Base-by-base conservation (phyloP, 2,888 invertebrate genomes). In the Clanis bilineata region DNA sequence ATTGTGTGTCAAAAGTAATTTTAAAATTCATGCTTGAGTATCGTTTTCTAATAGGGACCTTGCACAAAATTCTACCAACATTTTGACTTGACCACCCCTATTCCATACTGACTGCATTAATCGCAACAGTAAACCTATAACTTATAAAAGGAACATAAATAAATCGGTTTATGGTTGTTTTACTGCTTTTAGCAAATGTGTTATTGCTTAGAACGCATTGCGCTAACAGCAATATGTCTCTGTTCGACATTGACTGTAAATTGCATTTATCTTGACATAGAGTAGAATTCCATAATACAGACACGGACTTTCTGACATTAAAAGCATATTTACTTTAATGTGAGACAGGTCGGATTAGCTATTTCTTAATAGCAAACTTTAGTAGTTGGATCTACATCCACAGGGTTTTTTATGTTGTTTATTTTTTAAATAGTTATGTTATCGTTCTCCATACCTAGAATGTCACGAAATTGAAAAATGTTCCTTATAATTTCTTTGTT, bases 81-180 rank as follows among this genome's bases (percentile, higher is more conserved):
- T 7, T 32, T n/a, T 51, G 18, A 51, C 25, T 45, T 25, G 23
- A 25, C 23, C n/a, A 9, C 18, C 18, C 3, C 18, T 28, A 51
- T 51, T 51, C 72, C 77, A 79, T 77, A 74, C 73, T 74, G 73
- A 74, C 76, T 79, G 77, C 80, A 82, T 83, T 84, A 83, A 84
- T 83, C 79, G 78, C 71, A 73, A 79, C 81, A 83, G 80, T 85
- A 84, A 85, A 85, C 79, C 83, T 80, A 82, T 83, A 85, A 80
- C 80, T 82, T 84, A 82, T 85, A 83, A 85, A 85, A 84, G 73
- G 82, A 82, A 83, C 83, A 83, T 83, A 85, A 83, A 85, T 85
- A 84, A 81, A 84, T 51, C 28, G 51, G 9, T 51, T 51, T 51
- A 51, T 32, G 51, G 28, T 32, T 32, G 28, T 32, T 85, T 85